Percentiles rank a stretch among this genome's conserved stretches.
These are phyloP conservation scores for Pteruthius melanotis DNA, from an alignment of 2,113 vertebrate genomes.

Conservation along the genomic window DNA sequence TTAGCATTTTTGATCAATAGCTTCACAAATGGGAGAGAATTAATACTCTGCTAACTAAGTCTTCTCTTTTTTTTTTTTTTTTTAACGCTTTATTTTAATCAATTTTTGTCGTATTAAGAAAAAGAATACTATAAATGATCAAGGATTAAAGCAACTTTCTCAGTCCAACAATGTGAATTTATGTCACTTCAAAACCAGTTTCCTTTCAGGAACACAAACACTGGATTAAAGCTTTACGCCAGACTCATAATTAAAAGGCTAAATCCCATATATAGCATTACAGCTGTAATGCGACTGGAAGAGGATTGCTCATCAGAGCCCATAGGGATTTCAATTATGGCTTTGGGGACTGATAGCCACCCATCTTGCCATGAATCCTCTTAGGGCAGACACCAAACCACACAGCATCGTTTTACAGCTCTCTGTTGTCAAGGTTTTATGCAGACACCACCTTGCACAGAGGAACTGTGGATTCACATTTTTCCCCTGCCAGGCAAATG, in stretches of 20 bases:
- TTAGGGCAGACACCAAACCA: background rate
- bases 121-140: background rate
- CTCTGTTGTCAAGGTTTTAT: constrained; percentile 11
- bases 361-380: constrained; percentile 24
- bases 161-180: constrained; percentile 27
- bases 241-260: constrained; percentile 68
- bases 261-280: constrained; percentile 58
- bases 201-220: constrained; percentile 25
- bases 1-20: constrained; percentile 41
- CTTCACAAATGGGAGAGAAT: constrained; percentile 8
- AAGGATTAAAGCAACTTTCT: constrained; percentile 15
- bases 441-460: background rate
- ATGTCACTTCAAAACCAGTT: constrained; percentile 32
- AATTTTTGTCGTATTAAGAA: background rate
- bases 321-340: constrained; percentile 8
- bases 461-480: background rate
- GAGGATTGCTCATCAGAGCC: constrained; percentile 56
- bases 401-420: background rate
- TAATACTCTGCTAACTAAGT: background rate
- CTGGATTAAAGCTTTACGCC: constrained; percentile 49
- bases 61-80: background rate
- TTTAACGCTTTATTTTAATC: background rate
- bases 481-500: background rate
- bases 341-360: constrained; percentile 40
- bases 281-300: constrained; percentile 43